Evolutionary conservation across 2,888 invertebrate genomes (phyloP), one percentile per base, ranked within the genome.

Genomic region (Magallana nippona): DNA sequence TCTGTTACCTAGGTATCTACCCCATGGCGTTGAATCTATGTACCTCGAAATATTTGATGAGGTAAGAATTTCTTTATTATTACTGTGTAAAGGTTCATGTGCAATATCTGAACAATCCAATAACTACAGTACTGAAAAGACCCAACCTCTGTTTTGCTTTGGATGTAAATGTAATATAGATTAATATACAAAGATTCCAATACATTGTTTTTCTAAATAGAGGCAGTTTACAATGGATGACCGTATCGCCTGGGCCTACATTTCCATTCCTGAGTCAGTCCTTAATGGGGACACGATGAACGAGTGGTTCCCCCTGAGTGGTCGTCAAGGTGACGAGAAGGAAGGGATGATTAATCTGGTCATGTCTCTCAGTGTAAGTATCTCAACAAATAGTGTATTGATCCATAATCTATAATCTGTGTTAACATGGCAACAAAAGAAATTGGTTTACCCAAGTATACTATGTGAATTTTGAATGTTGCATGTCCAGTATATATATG

Each of bases 1-100:
- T 22, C 17, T 84, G 60, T 90, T 44, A 44, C 5, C 55, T 91
- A 98, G 98, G 94, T 96, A 97, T 89, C 95, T 99, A 85, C 98
- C 98, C 0, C 96, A 96, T 88, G 98, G 98, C 78, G 97, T 99
- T 17, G 97, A 97, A 92, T 96, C 97, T 15, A 96, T 99, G 89
- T 97, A 97, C 92, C 93, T 99, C 90, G 99, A 99, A 95, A 97
- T 99, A 89, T 99, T 97, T 94, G 99, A 99, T 95, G 99, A 99
- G 93, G 95, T 95, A 90, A 86, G 91, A 84, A 77, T 32, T 62
- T 62, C n/a, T 27, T 71, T 71, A 15, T 13, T 11, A 10, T 22
- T 2, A 5, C 22, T 27, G 3, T 27, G 10, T 13, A 19, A 27
- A 27, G 2, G 27, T 27, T 27, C 27, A 2, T 27, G 27, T n/a